Evolutionary conservation across 2,888 invertebrate species (phyloP).

Genomic region (Cataglyphis rosenhaueri): DNA sequence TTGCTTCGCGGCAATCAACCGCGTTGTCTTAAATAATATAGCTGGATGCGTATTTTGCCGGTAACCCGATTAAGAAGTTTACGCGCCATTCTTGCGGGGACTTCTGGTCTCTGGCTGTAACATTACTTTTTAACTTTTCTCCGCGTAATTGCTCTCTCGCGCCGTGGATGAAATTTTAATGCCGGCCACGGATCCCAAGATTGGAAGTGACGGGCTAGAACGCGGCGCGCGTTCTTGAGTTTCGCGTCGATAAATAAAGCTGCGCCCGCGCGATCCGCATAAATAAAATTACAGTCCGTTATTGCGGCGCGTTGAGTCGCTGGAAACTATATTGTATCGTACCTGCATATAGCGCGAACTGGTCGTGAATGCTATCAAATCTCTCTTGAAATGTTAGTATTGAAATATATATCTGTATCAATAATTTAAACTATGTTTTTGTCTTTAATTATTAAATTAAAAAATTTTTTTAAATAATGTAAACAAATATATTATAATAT

Average conservation of each 20-base stretch:
- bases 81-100: conserved; percentile 53
- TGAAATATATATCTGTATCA: neutral
- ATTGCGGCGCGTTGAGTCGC: conserved; percentile 41
- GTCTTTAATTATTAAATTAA: neutral
- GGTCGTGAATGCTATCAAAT: neutral
- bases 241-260: conserved; percentile 52
- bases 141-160: conserved; percentile 58
- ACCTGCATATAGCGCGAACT: neutral
- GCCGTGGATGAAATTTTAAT: conserved; percentile 63
- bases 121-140: conserved; percentile 61
- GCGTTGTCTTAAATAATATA: conserved; percentile 60
- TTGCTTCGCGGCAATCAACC: conserved; percentile 51
- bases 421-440: neutral
- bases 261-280: conserved; percentile 29
- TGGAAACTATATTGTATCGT: neutral
- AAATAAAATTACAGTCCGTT: conserved; percentile 50
- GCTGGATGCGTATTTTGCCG: conserved; percentile 22
- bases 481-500: neutral
- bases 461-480: neutral
- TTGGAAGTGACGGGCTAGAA: conserved; percentile 52
- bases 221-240: conserved; percentile 45
- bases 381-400: conserved; percentile 18
- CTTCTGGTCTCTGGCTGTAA: conserved; percentile 47
- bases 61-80: conserved; percentile 66
- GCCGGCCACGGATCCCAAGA: conserved; percentile 39